Conservation (phyloP, 2,888 invertebrate genomes). For the Acanthosepion esculentum region DNA sequence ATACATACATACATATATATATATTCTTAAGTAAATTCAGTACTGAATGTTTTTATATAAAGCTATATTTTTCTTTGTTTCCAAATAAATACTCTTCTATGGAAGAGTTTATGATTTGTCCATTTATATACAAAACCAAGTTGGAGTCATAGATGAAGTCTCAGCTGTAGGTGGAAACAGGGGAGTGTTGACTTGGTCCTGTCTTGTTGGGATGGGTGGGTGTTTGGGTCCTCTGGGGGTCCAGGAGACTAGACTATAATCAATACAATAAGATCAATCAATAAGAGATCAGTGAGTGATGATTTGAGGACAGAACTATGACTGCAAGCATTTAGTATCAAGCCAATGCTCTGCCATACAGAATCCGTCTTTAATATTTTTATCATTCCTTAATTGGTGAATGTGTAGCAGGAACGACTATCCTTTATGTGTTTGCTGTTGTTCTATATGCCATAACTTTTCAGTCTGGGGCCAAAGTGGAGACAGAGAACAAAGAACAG, state of each 20-base stretch:
- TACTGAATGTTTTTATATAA: neutral
- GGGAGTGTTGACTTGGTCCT: neutral
- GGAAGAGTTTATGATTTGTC: slow-evolving; percentile 19
- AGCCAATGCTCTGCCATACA: neutral
- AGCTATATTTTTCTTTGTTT: neutral
- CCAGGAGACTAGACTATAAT: neutral
- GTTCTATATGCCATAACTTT: neutral
- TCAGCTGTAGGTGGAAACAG: neutral
- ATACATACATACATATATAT: neutral
- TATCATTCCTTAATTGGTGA: neutral
- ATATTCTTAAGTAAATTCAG: neutral
- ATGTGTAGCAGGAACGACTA: neutral
- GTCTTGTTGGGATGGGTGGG: neutral
- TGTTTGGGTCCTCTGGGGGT: neutral
- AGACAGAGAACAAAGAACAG: too few species aligned
- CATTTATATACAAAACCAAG: slow-evolving; percentile 8
- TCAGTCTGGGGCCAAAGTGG: too few species aligned
- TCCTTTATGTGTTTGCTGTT: neutral
- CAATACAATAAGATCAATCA: neutral
- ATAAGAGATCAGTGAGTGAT: slow-evolving; percentile 16
- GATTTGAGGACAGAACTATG: neutral
- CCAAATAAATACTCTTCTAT: neutral
- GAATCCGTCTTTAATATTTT: neutral
- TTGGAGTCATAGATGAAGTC: neutral
- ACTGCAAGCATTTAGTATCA: neutral